These are phyloP conservation scores for Semotilus atromaculatus DNA, from an alignment of 2,797 vertebrate genomes.

Conservation along the genomic window DNA sequence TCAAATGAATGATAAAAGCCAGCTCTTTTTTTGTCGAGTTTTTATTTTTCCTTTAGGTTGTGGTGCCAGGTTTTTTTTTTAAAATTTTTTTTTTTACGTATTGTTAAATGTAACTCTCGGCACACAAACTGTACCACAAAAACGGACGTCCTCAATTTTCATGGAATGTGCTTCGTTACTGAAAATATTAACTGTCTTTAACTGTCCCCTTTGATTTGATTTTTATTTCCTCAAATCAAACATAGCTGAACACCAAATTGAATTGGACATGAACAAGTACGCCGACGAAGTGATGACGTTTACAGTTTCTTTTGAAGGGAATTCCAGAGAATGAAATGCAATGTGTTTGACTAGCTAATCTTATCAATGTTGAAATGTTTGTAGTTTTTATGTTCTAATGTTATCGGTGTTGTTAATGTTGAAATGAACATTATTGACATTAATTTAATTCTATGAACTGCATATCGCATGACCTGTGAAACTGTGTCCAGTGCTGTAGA, in stretches of 20 bases:
- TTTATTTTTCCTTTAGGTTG: constrained; percentile 28
- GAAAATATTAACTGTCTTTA: constrained; percentile 49
- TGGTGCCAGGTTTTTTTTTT: constrained; percentile 42
- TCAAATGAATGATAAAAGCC: constrained; percentile 71
- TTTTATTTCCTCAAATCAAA: constrained; percentile 46
- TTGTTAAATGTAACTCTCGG: constrained; percentile 59
- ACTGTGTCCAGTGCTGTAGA: constrained; percentile 91
- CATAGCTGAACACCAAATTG: constrained; percentile 68
- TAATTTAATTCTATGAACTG: constrained; percentile 83
- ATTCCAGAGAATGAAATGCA: constrained; percentile 74
- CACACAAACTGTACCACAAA: constrained; percentile 52
- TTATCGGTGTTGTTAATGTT: constrained; percentile 75
- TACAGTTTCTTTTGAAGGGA: constrained; percentile 79
- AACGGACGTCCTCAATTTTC: constrained; percentile 77
- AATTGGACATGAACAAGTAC: constrained; percentile 78
- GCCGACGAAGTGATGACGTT: constrained; percentile 82
- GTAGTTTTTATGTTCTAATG: constrained; percentile 74
- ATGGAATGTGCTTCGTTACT: constrained; percentile 83
- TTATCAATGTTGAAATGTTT: constrained; percentile 83
- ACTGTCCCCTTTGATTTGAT: constrained; percentile 26
- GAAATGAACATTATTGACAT: constrained; percentile 57
- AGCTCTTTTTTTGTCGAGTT: constrained; percentile 47
- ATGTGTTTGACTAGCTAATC: constrained; percentile 86
- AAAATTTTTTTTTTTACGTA: constrained; percentile 44
- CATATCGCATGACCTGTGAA: constrained; percentile 92